Base-by-base conservation (phyloP, 2,113 vertebrate species). In the Psettodes erumei region DNA sequence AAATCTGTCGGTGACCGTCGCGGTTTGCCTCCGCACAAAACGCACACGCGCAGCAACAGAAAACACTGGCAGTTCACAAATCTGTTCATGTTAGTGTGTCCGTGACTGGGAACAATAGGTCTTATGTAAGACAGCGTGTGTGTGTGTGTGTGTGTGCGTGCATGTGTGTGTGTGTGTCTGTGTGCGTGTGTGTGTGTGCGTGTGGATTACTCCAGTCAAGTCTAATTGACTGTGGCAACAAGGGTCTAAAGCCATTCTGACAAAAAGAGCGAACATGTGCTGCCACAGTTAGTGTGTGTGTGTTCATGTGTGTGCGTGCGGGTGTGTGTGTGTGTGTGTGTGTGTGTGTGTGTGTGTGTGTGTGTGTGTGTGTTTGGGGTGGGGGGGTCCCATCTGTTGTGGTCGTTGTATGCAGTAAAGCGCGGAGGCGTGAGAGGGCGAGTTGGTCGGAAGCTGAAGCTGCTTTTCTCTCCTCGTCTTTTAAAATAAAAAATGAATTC, bases 311-410 rank as follows among this genome's bases (percentile, higher is more conserved):
- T 38, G 70, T 50, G 71, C 33, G 60, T 61, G 75, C 58, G 74
- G 75, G 51, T 28, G 55, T 51, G 50, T 28, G 37, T 45, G 47
- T 45, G n/a, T 42, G 37, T 45, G 53, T 43, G 59, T 21, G 33
- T 33, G 19, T 18, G 75, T 63, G 37, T 38, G 70, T 50, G 71
- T 38, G 60, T 61, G 75, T 62, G 74, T 79, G 51, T 28, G 55
- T 51, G 50, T 28, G 37, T 45, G 47, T 45, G n/a, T 42, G 37
- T 45, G 53, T 43, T n/a, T n/a, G n/a, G 59, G 16, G 33, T 33
- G 19, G 13, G 50, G 55, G 71, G 81, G 33, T 75, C 71, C 90
- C 90, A 90, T 92, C 89, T 92, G 91, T 89, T 91, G 88, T 59
- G 75, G 79, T 71, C 65, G 50, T 50, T 70, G 61, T 70, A 62